Evolutionary conservation across 23 tunicate species (phyloP).

Genomic region (Styela plicata): DNA sequence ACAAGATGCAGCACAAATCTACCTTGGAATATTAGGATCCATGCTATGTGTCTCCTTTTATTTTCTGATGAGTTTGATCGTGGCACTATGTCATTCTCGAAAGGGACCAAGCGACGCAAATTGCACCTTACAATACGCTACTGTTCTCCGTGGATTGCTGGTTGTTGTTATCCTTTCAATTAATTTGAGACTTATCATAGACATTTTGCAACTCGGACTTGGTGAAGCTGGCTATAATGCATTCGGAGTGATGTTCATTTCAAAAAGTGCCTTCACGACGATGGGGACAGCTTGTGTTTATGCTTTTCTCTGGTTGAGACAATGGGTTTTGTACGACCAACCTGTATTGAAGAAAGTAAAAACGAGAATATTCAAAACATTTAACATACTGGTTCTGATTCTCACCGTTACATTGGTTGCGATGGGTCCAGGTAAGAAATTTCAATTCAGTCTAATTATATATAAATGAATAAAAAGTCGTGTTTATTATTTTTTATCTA

Average conservation of each 20-base stretch:
- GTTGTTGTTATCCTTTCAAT: conserved; percentile 14
- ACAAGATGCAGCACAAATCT: background rate
- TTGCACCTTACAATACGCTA: background rate
- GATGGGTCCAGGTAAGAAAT: conserved; percentile 23
- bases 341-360: conserved; percentile 13
- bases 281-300: conserved; percentile 20
- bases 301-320: conserved; percentile 27
- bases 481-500: no score
- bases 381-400: conserved; percentile 25
- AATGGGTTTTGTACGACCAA: conserved; percentile 35
- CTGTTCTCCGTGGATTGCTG: conserved; percentile 12
- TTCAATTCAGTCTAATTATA: background rate
- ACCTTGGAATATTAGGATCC: background rate
- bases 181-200: conserved; percentile 15
- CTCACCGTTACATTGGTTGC: conserved; percentile 23
- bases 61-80: conserved; percentile 18
- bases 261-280: conserved; percentile 9
- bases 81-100: background rate
- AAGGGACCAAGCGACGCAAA: background rate
- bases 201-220: conserved; percentile 21
- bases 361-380: conserved; percentile 14
- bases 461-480: no score
- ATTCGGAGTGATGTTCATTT: conserved; percentile 7
- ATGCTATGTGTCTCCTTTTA: conserved; percentile 15
- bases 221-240: background rate